Evolutionary conservation across 2,888 invertebrate species (phyloP), one percentile per base, ranked within the genome.

Genomic region (Drosophila anomalata): DNA sequence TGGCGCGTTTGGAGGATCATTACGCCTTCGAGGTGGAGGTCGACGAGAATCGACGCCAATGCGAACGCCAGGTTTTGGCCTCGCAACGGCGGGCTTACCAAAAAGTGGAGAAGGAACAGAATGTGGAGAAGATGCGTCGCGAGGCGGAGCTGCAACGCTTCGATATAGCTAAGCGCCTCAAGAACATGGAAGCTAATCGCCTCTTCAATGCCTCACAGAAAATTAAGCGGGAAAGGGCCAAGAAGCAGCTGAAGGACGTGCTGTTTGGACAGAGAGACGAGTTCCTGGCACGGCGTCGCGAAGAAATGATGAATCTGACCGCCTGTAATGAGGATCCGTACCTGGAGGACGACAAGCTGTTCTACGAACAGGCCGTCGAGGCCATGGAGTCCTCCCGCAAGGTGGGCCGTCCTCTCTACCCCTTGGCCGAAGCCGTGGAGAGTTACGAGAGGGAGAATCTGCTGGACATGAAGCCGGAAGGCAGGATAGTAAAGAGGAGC

Each of bases 361-460:
- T 91, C 75, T 90, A 90, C 57, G 77, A 88, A 2, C 84, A 87
- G 62, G 91, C 91, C 1, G 79, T 86, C 4, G 65, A 79, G 6
- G 63, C 89, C 5, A 88, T 91, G 61, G 70, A 88, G 51, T 79
- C 89, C 50, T 90, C 89, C 0, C 73, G 89, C 3, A 78, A 77
- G n/a, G 82, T 86, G 20, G 89, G 89, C 0, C 84, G 90, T 3
- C 91, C 92, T 0, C 52, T 91, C 5, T 82, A 83, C 33, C 92
- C 92, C 0, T 72, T 92, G 11, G 77, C 84, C 14, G 89, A 80
- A 36, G 90, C 85, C 0, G 86, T 89, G 3, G 68, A 89, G 11
- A 53, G 72, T 0, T 92, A 92, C 51, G 89, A 86, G 26, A 87
- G 84, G 8, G 56, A 77, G 0, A 88, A 89, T 53, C 68, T 78